A percentile compares a stretch with the other conserved stretches of the same genome.
These are phyloP conservation scores for Diplazon laetatorius DNA, from an alignment of 2,888 invertebrate species.

Conservation along the genomic window DNA sequence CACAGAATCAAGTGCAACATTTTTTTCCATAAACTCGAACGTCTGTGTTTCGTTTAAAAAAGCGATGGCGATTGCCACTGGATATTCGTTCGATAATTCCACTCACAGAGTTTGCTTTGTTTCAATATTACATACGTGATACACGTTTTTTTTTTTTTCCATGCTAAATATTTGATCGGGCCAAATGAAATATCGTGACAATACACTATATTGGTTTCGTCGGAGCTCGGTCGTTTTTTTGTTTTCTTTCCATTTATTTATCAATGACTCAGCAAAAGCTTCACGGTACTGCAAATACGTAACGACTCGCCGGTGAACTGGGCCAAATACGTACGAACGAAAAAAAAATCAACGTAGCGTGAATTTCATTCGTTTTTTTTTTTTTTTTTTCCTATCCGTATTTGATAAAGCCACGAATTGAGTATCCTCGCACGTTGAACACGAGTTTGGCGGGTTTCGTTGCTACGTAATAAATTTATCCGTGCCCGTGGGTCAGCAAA, in stretches of 20 bases:
- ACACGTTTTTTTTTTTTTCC: no score
- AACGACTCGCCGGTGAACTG: constrained; percentile 3
- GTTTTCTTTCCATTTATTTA: constrained; percentile 2
- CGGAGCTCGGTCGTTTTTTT: constrained; percentile 7
- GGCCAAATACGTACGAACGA: not conserved
- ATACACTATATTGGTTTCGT: constrained; percentile 28
- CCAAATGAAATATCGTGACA: constrained; percentile 40
- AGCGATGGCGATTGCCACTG: not conserved
- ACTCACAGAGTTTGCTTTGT: not conserved
- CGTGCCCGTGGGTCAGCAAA: constrained; percentile 2
- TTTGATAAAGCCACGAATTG: constrained; percentile 42
- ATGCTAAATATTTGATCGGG: constrained; percentile 55
- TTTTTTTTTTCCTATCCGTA: constrained; percentile 34
- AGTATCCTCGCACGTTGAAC: not conserved
- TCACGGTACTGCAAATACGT: constrained; percentile 10
- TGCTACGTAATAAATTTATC: not conserved
- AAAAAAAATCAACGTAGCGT: constrained; percentile 9
- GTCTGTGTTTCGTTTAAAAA: no score
- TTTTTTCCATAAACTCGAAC: no score
- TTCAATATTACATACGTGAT: not conserved
- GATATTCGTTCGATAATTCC: not conserved
- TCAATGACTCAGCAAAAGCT: constrained; percentile 19
- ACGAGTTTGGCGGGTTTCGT: not conserved
- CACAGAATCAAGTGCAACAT: no score
- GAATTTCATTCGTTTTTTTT: constrained; percentile 9